Base-by-base conservation (phyloP, 1,140 invertebrate genomes). In the Neomicropteryx cornuta region DNA sequence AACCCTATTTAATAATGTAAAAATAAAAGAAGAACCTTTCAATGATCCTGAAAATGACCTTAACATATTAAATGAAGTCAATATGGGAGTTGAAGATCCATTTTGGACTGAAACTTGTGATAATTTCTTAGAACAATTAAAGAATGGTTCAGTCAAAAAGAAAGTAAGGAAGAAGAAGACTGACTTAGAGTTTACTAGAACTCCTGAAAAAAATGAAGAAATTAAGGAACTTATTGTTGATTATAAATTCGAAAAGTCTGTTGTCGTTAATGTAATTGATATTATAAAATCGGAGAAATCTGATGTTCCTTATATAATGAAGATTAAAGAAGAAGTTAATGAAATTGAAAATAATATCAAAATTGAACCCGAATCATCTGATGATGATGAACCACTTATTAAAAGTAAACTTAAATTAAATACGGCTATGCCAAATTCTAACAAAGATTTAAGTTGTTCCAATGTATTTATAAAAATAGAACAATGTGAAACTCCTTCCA, bases 51-150 rank as follows among this genome's bases (percentile, higher is more conserved):
- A n/a, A n/a, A n/a, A n/a, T n/a, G n/a, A n/a, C n/a, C n/a, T n/a
- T n/a, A n/a, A n/a, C n/a, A 19, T 49, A 53, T 38, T 47, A 55
- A 5, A 59, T 62, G 33, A 66, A 66, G 52, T 54, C 54, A n/a
- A n/a, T n/a, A n/a, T n/a, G n/a, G n/a, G n/a, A n/a, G 11, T 56
- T 14, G 49, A 64, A 10, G 73, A 76, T 49, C 54, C 71, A 47
- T 72, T 74, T 52, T 78, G 76, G 76, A 63, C 68, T 34, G 70
- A 59, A 47, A 70, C 77, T 8, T 82, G 79, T 66, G 77, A 81
- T 64, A 77, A 66, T 52, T 81, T 83, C 56, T 69, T 81, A 60
- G 76, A 79, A 55, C 75, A 82, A 56, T 56, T 82, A 19, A 73
- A 76, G 45, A 63, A 52, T 29, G 71, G 71, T 2, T 72, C 71